Percentiles rank a stretch among this genome's conserved stretches.
phyloP scores from a whole-genome alignment of 2,797 vertebrate species.

The Sciaenops ocellatus region DNA sequence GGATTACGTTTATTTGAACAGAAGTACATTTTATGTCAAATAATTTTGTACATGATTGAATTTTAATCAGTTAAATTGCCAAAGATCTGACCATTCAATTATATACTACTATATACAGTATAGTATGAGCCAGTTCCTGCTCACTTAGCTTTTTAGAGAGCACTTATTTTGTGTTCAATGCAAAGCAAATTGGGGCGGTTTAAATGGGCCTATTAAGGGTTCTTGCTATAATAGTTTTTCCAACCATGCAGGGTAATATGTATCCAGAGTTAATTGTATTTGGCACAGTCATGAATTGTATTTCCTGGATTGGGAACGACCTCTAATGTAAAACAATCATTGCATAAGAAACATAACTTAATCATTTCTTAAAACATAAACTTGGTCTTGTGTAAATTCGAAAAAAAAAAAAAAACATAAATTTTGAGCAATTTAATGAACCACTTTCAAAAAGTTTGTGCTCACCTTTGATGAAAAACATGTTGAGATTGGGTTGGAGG shows the following conservation, averaged over 20 bases:
- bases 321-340: slow-evolving; percentile 36
- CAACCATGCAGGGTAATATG: slow-evolving; percentile 28
- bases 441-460: background rate
- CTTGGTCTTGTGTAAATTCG: background rate
- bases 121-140: slow-evolving; percentile 15
- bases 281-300: slow-evolving; percentile 21
- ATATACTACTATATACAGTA: slow-evolving; percentile 35
- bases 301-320: slow-evolving; percentile 11
- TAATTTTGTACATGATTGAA: slow-evolving; percentile 64
- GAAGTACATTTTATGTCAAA: slow-evolving; percentile 55
- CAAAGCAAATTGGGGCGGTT: slow-evolving; percentile 32
- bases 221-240: slow-evolving; percentile 9
- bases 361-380: slow-evolving; percentile 13
- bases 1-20: slow-evolving; percentile 52
- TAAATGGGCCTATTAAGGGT: slow-evolving; percentile 31
- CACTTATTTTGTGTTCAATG: slow-evolving; percentile 18
- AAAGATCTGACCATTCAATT: slow-evolving; percentile 85
- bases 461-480: slow-evolving; percentile 17
- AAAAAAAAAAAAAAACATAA: background rate
- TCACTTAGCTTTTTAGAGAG: slow-evolving; percentile 39
- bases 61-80: slow-evolving; percentile 82
- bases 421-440: background rate
- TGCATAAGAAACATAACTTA: background rate
- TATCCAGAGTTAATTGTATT: slow-evolving; percentile 45
- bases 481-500: background rate